phyloP scores from a whole-genome alignment of 2,888 invertebrate genomes.

The Nymphalis polychloros region DNA sequence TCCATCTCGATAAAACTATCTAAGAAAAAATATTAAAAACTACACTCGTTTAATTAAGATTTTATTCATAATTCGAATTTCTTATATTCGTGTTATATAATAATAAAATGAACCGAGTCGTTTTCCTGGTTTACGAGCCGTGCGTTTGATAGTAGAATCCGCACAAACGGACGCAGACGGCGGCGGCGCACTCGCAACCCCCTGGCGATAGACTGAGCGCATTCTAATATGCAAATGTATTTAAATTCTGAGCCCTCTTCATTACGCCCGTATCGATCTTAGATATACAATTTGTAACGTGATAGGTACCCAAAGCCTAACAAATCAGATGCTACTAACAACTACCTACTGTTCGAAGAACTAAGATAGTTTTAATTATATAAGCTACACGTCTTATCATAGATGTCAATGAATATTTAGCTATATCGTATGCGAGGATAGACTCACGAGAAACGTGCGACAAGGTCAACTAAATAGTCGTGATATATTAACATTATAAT shows the following conservation, averaged over 20 bases:
- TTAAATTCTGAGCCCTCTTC: slow-evolving; percentile 81
- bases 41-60: no score
- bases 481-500: no score
- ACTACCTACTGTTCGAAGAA: slow-evolving; percentile 33
- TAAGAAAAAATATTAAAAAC: not conserved
- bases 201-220: slow-evolving; percentile 60
- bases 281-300: slow-evolving; percentile 81
- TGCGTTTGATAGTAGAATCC: slow-evolving; percentile 28
- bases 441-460: not conserved
- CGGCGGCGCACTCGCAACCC: slow-evolving; percentile 30
- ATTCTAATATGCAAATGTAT: slow-evolving; percentile 82
- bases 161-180: slow-evolving; percentile 21
- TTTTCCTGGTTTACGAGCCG: slow-evolving; percentile 22
- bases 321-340: slow-evolving; percentile 61
- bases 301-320: slow-evolving; percentile 72
- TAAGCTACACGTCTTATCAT: slow-evolving; percentile 13
- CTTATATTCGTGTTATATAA: not conserved
- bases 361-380: slow-evolving; percentile 30
- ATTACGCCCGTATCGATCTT: slow-evolving; percentile 80
- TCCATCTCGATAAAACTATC: no score
- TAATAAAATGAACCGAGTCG: not conserved
- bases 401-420: slow-evolving; percentile 11
- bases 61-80: not conserved
- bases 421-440: not conserved
- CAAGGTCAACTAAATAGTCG: not conserved